A percentile compares a stretch with the other conserved stretches of the same genome.
Conservation (phyloP, 2,113 vertebrate species). For the Nannobrachium achirus region DNA sequence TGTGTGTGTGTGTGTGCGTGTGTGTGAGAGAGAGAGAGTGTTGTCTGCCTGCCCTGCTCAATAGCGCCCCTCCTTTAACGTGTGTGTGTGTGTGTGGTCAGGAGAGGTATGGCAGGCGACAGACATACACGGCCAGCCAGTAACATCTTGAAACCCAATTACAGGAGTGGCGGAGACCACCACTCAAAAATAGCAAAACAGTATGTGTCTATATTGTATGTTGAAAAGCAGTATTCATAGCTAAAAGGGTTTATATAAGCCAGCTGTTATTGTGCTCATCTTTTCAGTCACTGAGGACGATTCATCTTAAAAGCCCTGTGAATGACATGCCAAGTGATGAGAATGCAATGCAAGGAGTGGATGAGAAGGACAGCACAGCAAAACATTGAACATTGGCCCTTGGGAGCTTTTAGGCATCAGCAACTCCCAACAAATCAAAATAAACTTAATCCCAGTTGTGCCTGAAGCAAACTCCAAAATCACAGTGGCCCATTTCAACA, state of each 20-base stretch:
- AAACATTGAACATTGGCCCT: slow-evolving; percentile 11
- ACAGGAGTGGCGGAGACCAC: no score
- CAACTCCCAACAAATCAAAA: slow-evolving; percentile 6
- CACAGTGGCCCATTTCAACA: no score
- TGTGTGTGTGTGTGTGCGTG: no score
- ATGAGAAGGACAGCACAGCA: slow-evolving; percentile 19
- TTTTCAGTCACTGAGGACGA: slow-evolving; percentile 8
- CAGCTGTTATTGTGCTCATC: slow-evolving; percentile 10
- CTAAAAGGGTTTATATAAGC: slow-evolving; percentile 15
- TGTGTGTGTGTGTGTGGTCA: no score
- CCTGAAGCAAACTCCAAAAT: slow-evolving; percentile 1
- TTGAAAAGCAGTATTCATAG: slow-evolving; percentile 6
- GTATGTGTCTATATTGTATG: not conserved
- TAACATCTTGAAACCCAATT: no score
- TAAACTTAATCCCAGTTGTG: slow-evolving; percentile 8
- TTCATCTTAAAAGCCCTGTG: slow-evolving; percentile 21
- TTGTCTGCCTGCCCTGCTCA: no score
- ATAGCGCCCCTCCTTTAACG: no score
- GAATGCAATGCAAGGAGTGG: slow-evolving; percentile 13
- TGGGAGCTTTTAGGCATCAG: slow-evolving; percentile 20
- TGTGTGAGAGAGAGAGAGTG: no score
- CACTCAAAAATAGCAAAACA: no score
- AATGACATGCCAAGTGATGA: slow-evolving; percentile 24
- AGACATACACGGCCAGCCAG: no score
- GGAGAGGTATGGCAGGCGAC: no score